A percentile compares a stretch with the other conserved stretches of the same genome.
Evolutionary conservation across 2,113 vertebrate genomes (phyloP).

Genomic region (Ivindomyrus marchei): DNA sequence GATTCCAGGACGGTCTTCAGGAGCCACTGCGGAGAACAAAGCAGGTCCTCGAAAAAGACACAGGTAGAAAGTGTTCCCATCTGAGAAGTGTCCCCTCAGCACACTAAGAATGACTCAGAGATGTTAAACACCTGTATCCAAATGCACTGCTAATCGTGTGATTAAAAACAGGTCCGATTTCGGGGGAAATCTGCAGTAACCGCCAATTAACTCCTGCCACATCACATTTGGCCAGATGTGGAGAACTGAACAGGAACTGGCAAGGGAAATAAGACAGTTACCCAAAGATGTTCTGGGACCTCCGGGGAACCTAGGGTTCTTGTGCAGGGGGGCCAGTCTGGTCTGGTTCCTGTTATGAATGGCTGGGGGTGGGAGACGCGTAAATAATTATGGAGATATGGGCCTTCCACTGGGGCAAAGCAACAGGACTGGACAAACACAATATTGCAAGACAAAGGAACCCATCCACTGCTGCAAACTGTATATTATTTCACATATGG

Average conservation of each 20-base stretch:
- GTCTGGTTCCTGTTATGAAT: conserved; percentile 49
- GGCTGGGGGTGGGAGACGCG: conserved; percentile 34
- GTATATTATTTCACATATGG: not conserved
- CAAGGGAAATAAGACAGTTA: conserved; percentile 39
- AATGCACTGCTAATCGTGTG: not conserved
- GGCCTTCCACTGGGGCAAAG: not conserved
- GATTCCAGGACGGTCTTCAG: conserved; percentile 44
- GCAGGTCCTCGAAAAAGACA: conserved; percentile 17
- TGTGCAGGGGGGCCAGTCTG: conserved; percentile 25
- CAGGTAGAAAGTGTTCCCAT: not conserved
- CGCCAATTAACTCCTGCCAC: not conserved
- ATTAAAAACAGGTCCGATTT: not conserved
- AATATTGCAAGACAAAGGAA: not conserved
- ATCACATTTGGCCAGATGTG: not conserved
- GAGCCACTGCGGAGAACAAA: conserved; percentile 51
- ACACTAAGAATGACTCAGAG: not conserved
- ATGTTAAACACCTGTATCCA: not conserved
- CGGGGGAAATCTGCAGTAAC: not conserved
- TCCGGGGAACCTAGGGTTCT: conserved; percentile 41
- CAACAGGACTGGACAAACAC: not conserved
- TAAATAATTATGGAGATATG: not conserved
- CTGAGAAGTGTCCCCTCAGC: not conserved
- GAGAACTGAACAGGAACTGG: not conserved
- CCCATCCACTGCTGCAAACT: not conserved
- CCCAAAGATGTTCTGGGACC: conserved; percentile 48